Percentiles rank a stretch among this genome's conserved stretches.
phyloP scores from a whole-genome alignment of 2,888 invertebrate genomes.

The Apamea sordens region DNA sequence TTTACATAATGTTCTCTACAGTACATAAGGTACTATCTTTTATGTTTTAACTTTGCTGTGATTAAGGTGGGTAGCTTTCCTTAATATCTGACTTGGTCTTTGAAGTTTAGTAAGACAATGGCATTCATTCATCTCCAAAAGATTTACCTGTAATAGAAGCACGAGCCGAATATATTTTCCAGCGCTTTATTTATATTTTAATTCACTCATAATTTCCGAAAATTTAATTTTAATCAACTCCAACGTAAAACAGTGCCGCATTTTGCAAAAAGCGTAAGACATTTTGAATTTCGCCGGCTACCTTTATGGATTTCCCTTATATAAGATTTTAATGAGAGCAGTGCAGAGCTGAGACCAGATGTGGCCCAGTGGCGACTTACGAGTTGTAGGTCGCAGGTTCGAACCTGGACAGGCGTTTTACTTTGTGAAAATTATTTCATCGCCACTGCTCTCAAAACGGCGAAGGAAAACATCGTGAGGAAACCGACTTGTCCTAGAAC shows the following conservation, averaged over 20 bases:
- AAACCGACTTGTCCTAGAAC: too few species aligned
- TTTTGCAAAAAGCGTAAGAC: neutral
- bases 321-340: too few species aligned
- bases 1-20: slow-evolving; percentile 70
- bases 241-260: neutral
- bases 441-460: too few species aligned
- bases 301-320: neutral
- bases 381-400: too few species aligned
- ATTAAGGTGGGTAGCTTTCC: slow-evolving; percentile 14
- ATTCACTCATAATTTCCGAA: neutral
- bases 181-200: neutral
- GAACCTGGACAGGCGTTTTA: too few species aligned
- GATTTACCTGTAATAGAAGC: neutral
- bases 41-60: slow-evolving; percentile 57
- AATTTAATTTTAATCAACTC: neutral
- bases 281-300: neutral
- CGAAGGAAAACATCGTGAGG: too few species aligned
- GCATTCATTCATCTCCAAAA: neutral
- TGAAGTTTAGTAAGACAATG: neutral
- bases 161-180: neutral
- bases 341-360: too few species aligned
- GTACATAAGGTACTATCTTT: slow-evolving; percentile 55
- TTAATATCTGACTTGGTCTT: neutral
- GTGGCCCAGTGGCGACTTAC: too few species aligned
- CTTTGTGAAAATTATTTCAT: too few species aligned